Percentiles rank a stretch among this genome's conserved stretches.
Evolutionary conservation across 2,888 invertebrate species (phyloP).

Genomic region (Agrotis clavis): DNA sequence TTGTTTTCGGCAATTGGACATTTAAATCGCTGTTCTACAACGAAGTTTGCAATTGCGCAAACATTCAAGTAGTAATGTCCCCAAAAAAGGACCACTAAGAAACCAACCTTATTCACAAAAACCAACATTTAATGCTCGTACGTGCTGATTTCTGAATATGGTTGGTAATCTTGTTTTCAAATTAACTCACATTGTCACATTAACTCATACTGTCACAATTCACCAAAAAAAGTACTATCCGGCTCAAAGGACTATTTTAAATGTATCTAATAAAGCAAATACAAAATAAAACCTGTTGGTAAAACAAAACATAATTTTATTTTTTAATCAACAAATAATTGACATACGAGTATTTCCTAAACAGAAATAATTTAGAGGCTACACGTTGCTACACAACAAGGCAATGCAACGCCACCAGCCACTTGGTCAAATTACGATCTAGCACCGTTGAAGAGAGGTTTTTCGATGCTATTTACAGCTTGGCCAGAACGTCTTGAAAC

Average conservation of each 20-base stretch:
- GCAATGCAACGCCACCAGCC: too few species aligned
- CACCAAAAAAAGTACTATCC: background rate
- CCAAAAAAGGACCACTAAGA: conserved; percentile 28
- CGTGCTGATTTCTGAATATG: conserved; percentile 8
- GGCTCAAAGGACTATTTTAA: conserved; percentile 5
- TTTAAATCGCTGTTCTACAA: conserved; percentile 62
- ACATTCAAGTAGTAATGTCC: conserved; percentile 30
- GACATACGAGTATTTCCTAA: too few species aligned
- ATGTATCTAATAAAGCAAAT: background rate
- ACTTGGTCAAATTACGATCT: too few species aligned
- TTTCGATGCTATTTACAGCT: too few species aligned
- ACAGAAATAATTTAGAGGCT: too few species aligned
- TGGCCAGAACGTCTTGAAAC: too few species aligned
- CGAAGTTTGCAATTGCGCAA: conserved; percentile 65
- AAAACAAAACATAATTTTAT: conserved; percentile 37
- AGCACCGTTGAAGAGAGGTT: too few species aligned
- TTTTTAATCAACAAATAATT: conserved; percentile 49
- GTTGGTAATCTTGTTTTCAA: background rate
- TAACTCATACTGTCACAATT: too few species aligned
- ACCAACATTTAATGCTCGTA: background rate
- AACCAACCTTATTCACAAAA: background rate
- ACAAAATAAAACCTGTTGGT: conserved; percentile 29
- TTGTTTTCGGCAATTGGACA: conserved; percentile 66
- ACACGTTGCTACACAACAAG: too few species aligned
- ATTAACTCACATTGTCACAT: background rate